A percentile compares a stretch with the other conserved stretches of the same genome.
phyloP scores from a whole-genome alignment of 1,140 invertebrate species.

The Nephotettix cincticeps region DNA sequence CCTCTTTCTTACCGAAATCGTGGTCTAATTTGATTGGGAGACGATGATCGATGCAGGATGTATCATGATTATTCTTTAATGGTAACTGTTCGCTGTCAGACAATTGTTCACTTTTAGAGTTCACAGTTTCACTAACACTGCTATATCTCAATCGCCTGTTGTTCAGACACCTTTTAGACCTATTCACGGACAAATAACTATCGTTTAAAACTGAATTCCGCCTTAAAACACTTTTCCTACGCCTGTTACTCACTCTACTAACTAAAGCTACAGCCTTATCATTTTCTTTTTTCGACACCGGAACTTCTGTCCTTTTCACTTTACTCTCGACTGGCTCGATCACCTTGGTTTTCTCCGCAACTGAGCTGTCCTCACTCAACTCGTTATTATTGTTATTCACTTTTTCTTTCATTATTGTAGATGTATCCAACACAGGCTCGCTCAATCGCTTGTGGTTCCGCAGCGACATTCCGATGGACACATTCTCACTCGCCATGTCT shows the following conservation, averaged over 20 bases:
- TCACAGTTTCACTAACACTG: not conserved
- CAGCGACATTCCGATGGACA: conserved; percentile 55
- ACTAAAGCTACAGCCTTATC: conserved; percentile 27
- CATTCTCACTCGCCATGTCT: not conserved
- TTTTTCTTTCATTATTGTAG: conserved; percentile 38
- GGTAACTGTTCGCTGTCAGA: not conserved
- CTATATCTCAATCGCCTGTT: not conserved
- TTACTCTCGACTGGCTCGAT: conserved; percentile 4
- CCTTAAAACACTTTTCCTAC: conserved; percentile 25
- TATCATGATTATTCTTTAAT: not conserved
- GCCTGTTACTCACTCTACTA: conserved; percentile 2
- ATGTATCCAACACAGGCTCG: conserved; percentile 44
- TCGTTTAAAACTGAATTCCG: conserved; percentile 9
- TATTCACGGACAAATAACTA: not conserved
- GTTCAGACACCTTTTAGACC: not conserved
- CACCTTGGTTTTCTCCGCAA: conserved; percentile 2
- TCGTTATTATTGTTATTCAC: conserved; percentile 33
- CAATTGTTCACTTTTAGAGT: not conserved
- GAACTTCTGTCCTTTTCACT: conserved; percentile 27
- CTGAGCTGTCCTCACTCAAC: not conserved
- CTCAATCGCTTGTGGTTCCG: conserved; percentile 59
- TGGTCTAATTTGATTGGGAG: not conserved
- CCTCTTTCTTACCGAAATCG: not conserved
- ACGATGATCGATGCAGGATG: not conserved
- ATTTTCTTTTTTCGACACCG: conserved; percentile 34